phyloP scores from a whole-genome alignment of 2,888 invertebrate species.

The Catonia carolina region DNA sequence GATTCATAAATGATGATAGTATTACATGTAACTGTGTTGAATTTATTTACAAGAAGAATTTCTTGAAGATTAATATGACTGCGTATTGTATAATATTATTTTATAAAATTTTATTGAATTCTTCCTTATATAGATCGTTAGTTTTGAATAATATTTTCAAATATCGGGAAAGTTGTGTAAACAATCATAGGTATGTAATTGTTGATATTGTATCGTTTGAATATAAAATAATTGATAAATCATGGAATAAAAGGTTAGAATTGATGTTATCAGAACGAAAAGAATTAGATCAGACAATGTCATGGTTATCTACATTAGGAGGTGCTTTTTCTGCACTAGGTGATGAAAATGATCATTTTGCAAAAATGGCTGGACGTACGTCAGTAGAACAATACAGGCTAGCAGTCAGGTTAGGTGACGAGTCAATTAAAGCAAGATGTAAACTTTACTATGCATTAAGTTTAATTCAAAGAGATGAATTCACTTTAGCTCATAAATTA shows the following conservation, averaged over 20 bases:
- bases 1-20: too few relatives aligned
- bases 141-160: too few relatives aligned
- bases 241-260: neutral
- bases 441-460: conserved; percentile 81
- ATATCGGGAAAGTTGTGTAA: too few relatives aligned
- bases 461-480: conserved; percentile 70
- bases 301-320: conserved; percentile 93
- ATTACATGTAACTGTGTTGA: too few relatives aligned
- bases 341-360: conserved; percentile 72
- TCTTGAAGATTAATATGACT: too few relatives aligned
- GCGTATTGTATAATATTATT: too few relatives aligned
- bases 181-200: too few relatives aligned
- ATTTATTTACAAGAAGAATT: too few relatives aligned
- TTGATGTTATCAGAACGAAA: conserved; percentile 48
- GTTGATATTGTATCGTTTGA: too few relatives aligned
- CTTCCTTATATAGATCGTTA: too few relatives aligned
- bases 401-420: conserved; percentile 75
- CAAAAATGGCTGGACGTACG: conserved; percentile 81
- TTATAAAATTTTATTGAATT: too few relatives aligned
- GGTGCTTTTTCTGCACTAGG: conserved; percentile 95
- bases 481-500: conserved; percentile 56
- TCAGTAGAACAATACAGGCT: conserved; percentile 75
- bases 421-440: conserved; percentile 72
- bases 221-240: neutral
- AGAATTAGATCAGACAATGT: conserved; percentile 78